Evolutionary conservation across 2,888 invertebrate species (phyloP), one percentile per base, ranked within the genome.

Genomic region (Epinotia ramella): DNA sequence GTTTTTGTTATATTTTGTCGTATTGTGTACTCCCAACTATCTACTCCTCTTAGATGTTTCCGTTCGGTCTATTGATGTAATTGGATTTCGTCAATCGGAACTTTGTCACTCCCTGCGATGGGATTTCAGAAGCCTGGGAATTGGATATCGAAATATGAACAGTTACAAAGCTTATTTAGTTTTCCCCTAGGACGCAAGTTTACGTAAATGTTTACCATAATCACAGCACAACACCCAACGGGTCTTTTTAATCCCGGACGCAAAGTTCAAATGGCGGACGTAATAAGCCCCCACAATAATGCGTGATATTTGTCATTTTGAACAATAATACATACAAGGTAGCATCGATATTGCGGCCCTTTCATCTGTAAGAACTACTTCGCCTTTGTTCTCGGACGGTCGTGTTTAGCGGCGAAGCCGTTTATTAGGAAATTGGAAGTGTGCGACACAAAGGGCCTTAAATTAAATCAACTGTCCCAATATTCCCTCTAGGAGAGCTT

Each of bases 391-490:
- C 91, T 89, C 87, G 83, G 85, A 77, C 82, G 79, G 81, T 81
- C 83, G 83, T 86, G 83, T 87, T 87, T 87, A 88, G 87, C 80
- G 84, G 83, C 82, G 81, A 84, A 80, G 80, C 88, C 88, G 86
- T 91, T 90, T 91, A 90, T 91, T 89, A 87, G 87, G 86, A 88
- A 88, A 89, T 91, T 89, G 89, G 87, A 89, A 89, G 87, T 89
- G 88, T 86, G 87, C 87, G 87, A 85, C 88, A 90, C 89, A 92
- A 91, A 91, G 89, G 91, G 88, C 82, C 89, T 88, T 89, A 89
- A 91, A 91, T 92, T 91, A 90, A 92, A 92, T 91, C 91, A 89
- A 88, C 86, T 86, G 85, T 83, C 85, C 86, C 87, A 88, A 90
- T 91, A 90, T 88, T 89, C 88, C 86, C 87, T 82, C 80, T 82